Evolutionary conservation across 2,113 vertebrate species (phyloP).

Genomic region (Rhombomys opimus): DNA sequence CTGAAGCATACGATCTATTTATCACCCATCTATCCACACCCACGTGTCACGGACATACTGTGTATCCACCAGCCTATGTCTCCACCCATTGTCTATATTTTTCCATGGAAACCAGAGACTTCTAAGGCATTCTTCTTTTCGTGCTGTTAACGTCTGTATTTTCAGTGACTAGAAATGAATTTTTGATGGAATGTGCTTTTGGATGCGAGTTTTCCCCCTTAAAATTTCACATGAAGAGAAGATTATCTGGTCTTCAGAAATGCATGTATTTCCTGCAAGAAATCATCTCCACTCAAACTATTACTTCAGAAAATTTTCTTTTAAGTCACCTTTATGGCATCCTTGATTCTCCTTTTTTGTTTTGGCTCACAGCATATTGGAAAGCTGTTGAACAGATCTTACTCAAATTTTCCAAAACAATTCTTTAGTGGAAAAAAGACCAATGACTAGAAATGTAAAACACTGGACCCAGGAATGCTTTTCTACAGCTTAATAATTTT

Average conservation of each 20-base stretch:
- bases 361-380: conserved; percentile 63
- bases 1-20: background rate
- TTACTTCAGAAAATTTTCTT: conserved; percentile 41
- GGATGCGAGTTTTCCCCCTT: background rate
- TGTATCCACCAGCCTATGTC: too few species aligned
- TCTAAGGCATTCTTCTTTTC: background rate
- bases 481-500: conserved; percentile 64
- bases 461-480: background rate
- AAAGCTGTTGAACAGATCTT: conserved; percentile 72
- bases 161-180: background rate
- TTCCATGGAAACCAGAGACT: background rate
- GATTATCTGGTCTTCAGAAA: conserved; percentile 8
- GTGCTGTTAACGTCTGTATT: background rate
- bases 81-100: background rate
- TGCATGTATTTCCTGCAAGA: conserved; percentile 2
- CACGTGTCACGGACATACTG: background rate
- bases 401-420: conserved; percentile 80
- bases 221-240: conserved; percentile 52
- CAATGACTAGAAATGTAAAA: conserved; percentile 63
- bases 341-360: conserved; percentile 36
- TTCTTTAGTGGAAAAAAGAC: conserved; percentile 66
- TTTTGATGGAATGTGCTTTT: background rate
- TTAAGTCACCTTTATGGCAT: conserved; percentile 49
- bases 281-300: conserved; percentile 68
- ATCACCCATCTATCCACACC: background rate